Conservation (phyloP, 2,888 invertebrate species). For the Oscheius onirici region DNA sequence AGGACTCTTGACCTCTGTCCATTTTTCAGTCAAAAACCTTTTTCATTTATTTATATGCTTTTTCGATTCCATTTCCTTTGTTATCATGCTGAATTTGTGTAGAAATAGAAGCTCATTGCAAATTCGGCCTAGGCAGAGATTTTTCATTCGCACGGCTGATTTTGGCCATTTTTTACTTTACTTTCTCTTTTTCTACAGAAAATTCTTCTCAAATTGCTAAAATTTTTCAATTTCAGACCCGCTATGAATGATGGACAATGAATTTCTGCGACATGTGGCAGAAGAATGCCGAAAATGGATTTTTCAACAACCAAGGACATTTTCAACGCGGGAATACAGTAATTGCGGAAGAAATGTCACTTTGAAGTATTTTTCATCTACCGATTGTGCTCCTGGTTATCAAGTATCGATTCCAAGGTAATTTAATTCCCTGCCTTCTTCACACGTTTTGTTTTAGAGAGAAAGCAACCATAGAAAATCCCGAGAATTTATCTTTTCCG, state of each 20-base stretch:
- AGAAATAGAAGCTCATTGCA: too few relatives aligned
- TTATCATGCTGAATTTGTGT: too few relatives aligned
- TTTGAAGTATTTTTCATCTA: background rate
- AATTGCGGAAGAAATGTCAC: background rate
- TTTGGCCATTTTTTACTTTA: background rate
- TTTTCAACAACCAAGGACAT: background rate
- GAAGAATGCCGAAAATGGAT: slow-evolving; percentile 9
- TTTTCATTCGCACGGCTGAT: too few relatives aligned
- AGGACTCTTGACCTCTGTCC: too few relatives aligned
- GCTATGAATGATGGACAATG: slow-evolving; percentile 13
- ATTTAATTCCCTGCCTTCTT: background rate
- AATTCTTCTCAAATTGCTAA: too few relatives aligned
- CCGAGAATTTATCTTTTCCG: background rate
- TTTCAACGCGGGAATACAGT: background rate
- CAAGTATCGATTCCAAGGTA: slow-evolving; percentile 13
- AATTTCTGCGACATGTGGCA: background rate
- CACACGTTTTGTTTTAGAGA: slow-evolving; percentile 7
- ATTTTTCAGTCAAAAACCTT: too few relatives aligned
- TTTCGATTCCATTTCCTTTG: too few relatives aligned
- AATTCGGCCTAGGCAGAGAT: too few relatives aligned
- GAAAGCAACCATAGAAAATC: background rate
- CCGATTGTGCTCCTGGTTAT: background rate
- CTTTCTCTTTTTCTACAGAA: background rate
- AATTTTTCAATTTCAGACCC: background rate
- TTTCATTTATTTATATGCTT: too few relatives aligned